Base-by-base conservation (phyloP, 2,888 invertebrate genomes). In the Tipula helvola region DNA sequence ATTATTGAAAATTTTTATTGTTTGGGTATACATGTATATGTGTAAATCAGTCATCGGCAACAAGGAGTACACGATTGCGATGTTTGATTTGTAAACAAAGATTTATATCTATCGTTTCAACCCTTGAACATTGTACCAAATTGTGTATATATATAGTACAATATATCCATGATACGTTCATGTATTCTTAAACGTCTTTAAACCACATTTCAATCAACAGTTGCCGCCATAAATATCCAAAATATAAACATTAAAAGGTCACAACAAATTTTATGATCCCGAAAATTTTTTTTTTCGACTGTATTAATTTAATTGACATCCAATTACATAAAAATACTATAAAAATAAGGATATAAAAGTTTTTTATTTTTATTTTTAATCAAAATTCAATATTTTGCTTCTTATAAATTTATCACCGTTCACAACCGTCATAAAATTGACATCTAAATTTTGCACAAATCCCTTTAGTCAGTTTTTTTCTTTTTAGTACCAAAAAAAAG, bases 311-410 rank as follows among this genome's bases (percentile, higher is more conserved):
- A 71, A 71, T 71, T 71, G 71, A 71, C 71, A 71, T 71, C 71
- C 71, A 71, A 71, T 71, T 71, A 71, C 71, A 71, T 71, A 71
- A 71, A 71, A 71, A 71, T 71, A 71, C 71, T 71, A 71, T 71
- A 71, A 71, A 71, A 71, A 71, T 71, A 28, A 71, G 28, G 71
- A 71, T 71, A 71, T 71, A 71, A 71, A 71, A 71, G 71, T 71
- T 71, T 71, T 8, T 71, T 39, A 39, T 44, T 52, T 52, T n/a
- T 52, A 52, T 52, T 52, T 71, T 71, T 71, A 71, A 71, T 71
- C 71, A 71, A 71, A 71, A 71, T 71, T 71, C 71, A 71, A 71
- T 71, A 71, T 71, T 71, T 71, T 71, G 71, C 71, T 71, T 71
- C 71, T 71, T 71, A 71, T 71, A 71, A 71, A 71, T 71, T 71